Evolutionary conservation across 2,888 invertebrate species (phyloP), one percentile per base, ranked within the genome.

Genomic region (Yponomeuta cagnagella): DNA sequence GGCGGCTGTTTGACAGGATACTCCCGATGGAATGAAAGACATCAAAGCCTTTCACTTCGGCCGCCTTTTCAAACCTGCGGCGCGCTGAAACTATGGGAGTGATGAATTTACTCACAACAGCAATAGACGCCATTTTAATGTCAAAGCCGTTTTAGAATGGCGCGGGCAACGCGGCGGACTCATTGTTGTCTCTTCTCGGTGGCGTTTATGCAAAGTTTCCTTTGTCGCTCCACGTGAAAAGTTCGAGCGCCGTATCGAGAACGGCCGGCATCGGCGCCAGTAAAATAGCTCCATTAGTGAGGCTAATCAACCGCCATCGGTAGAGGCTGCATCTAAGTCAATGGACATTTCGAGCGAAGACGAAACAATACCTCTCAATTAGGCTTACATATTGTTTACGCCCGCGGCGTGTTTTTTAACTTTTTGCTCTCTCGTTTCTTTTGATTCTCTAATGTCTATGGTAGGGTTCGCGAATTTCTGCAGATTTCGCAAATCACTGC

Each of bases 151-250:
- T 68, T 68, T 69, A 52, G 63, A 70, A 48, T 70, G 30, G 71
- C 43, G 43, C 43, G 80, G 79, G 82, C 86, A 82, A 85, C 86
- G 85, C 79, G 48, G 65, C 77, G 75, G 81, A 75, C 74, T 82
- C 83, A 86, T 90, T 90, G 89, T 83, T 81, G 79, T 78, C 71
- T 31, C 69, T 15, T 72, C 66, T 70, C 69, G 67, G 68, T 65
- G 64, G 71, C 82, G 82, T 84, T 83, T 85, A 82, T 82, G 80
- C 82, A 78, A 88, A 89, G 89, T 89, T 88, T 78, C 81, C 78
- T 84, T 90, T 89, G 89, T 89, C 76, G 76, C 76, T 78, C 76
- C 68, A 72, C 78, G 83, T 82, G 81, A 79, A 86, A 90, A 90
- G 87, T 90, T 90, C 85, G 86, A 90, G 87, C 58, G 68, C 70